Base-by-base conservation (phyloP, 2,888 invertebrate species). In the Xestia sexstrigata region DNA sequence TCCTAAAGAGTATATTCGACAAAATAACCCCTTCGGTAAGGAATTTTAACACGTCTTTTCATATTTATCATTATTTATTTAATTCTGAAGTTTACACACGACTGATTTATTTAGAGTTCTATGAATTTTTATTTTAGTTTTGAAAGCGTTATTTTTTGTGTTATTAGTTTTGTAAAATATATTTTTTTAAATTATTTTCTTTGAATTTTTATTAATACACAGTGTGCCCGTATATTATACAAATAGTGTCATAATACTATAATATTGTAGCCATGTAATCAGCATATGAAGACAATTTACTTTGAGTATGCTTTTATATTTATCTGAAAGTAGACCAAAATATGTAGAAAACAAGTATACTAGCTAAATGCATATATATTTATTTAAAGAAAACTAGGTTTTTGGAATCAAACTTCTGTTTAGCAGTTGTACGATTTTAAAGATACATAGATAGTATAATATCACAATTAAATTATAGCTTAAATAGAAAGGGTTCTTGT, bases 21-120 rank as follows among this genome's bases (percentile, higher is more conserved):
- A 97, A 97, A 97, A 97, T 97, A 96, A 97, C 97, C 95, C 97
- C 97, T 96, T 97, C 97, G 97, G 97, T 97, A 97, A 97, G 97
- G 96, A 96, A 96, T 96, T 96, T 96, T 96, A 95, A 96, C 95
- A 96, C 96, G 95, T 95, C 94, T 95, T 96, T 95, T 94, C 90
- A 93, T 93, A 93, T 94, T 88, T 90, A 93, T 90, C 85, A 93
- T 90, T 84, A 89, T 92, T 95, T 93, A 90, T 93, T 93, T 94
- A 88, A 92, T 94, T 93, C 91, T 93, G 90, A 90, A 93, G 87
- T 93, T 94, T 91, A 92, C 90, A 93, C 93, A 95, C 93, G 89
- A 84, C 78, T 88, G 81, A 89, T 94, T 95, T 94, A 89, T 93
- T 95, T 95, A 94, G 95, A 92, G 89, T 94, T 94, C 88, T 91